A percentile compares a stretch with the other conserved stretches of the same genome.
These are phyloP conservation scores for Rhabditoides inermis DNA, from an alignment of 2,888 invertebrate genomes.

Conservation along the genomic window DNA sequence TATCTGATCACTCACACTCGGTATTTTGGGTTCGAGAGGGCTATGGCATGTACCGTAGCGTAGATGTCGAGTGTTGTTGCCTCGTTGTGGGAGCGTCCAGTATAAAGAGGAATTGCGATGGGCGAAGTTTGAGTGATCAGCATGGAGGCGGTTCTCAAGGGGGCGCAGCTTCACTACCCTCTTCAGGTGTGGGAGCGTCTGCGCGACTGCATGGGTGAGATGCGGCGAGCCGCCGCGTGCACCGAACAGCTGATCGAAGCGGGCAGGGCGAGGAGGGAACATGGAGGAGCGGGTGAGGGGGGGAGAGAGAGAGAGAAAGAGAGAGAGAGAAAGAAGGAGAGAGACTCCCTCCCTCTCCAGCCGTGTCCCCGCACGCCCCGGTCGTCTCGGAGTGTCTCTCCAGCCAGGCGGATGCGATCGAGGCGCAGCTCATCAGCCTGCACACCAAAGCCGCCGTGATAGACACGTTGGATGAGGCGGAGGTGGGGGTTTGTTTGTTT, in stretches of 20 bases:
- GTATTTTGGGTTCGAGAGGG: too few species aligned
- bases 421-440: constrained; percentile 41
- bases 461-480: constrained; percentile 34
- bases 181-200: constrained; percentile 13
- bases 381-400: constrained; percentile 27
- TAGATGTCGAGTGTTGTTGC: too few species aligned
- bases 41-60: too few species aligned
- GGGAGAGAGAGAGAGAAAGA: not conserved
- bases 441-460: constrained; percentile 47
- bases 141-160: too few species aligned
- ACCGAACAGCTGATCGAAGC: constrained; percentile 4
- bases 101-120: too few species aligned
- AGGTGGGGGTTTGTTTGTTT: constrained; percentile 7
- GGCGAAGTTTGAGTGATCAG: too few species aligned
- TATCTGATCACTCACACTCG: too few species aligned
- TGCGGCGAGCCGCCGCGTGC: constrained; percentile 5
- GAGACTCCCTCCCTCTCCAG: too few species aligned
- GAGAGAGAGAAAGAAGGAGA: not conserved
- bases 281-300: not conserved
- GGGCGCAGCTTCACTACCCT: too few species aligned
- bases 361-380: too few species aligned
- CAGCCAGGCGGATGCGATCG: constrained; percentile 42
- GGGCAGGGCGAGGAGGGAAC: not conserved
- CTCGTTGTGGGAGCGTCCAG: too few species aligned
- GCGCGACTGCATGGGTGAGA: constrained; percentile 7